Evolutionary conservation across 2,113 vertebrate species (phyloP).

Genomic region (Lepisosteus oculatus): DNA sequence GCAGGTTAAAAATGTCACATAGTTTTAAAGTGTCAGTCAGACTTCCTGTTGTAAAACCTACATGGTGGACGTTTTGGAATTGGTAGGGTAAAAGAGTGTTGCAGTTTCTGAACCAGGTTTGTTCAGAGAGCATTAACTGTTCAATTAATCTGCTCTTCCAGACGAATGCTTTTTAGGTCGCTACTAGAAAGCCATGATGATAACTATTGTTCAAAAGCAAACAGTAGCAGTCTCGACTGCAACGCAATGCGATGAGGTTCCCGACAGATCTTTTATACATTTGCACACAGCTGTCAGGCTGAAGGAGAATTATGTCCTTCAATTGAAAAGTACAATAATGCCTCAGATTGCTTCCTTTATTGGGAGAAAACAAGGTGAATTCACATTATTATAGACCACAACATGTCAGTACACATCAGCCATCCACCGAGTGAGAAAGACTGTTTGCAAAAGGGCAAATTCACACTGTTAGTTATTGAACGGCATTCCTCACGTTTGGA

Average conservation of each 20-base stretch:
- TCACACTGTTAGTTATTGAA: too few relatives aligned
- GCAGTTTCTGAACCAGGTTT: slow-evolving; percentile 38
- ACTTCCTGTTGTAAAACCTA: slow-evolving; percentile 13
- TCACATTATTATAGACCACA: too few relatives aligned
- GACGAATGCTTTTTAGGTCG: slow-evolving; percentile 35
- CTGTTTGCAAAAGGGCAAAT: too few relatives aligned
- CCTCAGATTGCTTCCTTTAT: slow-evolving; percentile 1
- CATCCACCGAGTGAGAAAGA: too few relatives aligned
- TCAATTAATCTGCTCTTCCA: slow-evolving; percentile 48
- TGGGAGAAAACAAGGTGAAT: not conserved
- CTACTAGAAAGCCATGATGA: slow-evolving; percentile 3
- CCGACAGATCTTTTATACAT: slow-evolving; percentile 17
- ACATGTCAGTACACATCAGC: too few relatives aligned
- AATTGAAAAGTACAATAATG: not conserved
- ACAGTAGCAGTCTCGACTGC: not conserved
- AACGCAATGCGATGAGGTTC: not conserved
- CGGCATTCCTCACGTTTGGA: too few relatives aligned
- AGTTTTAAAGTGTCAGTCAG: slow-evolving; percentile 32
- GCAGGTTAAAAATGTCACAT: not conserved
- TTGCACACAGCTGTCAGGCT: slow-evolving; percentile 8
- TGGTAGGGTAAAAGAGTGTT: slow-evolving; percentile 33
- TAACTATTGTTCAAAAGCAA: slow-evolving; percentile 14
- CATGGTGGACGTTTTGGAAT: too few relatives aligned
- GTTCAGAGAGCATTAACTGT: slow-evolving; percentile 54
- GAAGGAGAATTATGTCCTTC: not conserved